Conservation (phyloP, 64 coral and sea anemone genomes). For the Orbicella faveolata region DNA sequence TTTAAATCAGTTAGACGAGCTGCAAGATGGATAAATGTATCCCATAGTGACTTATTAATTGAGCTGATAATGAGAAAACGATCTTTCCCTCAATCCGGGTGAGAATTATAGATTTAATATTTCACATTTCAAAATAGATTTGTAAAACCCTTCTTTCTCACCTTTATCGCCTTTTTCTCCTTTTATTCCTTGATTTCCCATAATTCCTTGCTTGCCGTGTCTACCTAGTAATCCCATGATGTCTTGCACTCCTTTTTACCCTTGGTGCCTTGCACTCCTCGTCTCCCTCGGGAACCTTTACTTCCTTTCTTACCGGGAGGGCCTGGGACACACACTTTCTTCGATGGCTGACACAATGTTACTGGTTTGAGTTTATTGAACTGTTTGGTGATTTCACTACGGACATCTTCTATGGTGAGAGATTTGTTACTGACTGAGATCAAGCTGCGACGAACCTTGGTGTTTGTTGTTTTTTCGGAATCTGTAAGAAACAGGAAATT, state of each 20-base stretch:
- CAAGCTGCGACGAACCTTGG: not conserved
- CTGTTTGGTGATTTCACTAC: constrained; percentile 22
- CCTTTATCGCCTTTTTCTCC: constrained; percentile 45
- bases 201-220: constrained; percentile 54
- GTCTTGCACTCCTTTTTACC: constrained; percentile 39
- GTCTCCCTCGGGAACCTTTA: constrained; percentile 39
- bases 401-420: constrained; percentile 20
- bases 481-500: not conserved
- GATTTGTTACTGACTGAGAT: constrained; percentile 4
- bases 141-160: not conserved
- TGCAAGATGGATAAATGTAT: too few species aligned
- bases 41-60: too few species aligned
- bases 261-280: constrained; percentile 25
- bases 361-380: constrained; percentile 3
- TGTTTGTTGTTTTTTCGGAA: not conserved
- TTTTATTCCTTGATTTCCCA: constrained; percentile 43
- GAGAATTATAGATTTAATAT: too few species aligned
- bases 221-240: constrained; percentile 38
- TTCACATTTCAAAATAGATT: too few species aligned
- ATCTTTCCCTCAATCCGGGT: too few species aligned
- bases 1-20: too few species aligned
- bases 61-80: too few species aligned
- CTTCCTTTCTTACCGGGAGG: constrained; percentile 40
- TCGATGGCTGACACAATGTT: constrained; percentile 17
- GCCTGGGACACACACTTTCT: constrained; percentile 51